Base-by-base conservation (phyloP, 2,797 vertebrate species). In the Anniella stebbinsi region DNA sequence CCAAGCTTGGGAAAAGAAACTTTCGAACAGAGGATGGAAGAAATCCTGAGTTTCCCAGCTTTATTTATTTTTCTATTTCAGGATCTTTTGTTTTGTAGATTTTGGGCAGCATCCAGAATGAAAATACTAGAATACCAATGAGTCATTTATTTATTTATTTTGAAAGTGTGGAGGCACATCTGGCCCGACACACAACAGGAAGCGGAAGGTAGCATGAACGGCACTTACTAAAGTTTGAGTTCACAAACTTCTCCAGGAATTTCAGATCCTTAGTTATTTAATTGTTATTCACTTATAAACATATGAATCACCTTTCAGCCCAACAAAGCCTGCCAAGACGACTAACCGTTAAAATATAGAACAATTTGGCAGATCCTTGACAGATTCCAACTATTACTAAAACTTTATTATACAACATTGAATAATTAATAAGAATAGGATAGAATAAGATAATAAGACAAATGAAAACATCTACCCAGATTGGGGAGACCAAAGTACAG, bases 41-140 rank as follows among this genome's bases (percentile, higher is more conserved):
- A 77, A 85, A 88, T 86, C 60, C 28, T 80, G 69, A n/a, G 2
- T 69, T 90, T 51, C 84, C 73, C 54, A 86, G 63, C 36, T 86
- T 90, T 90, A 90, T 87, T 82, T 80, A n/a, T 80, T 91, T 69
- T 88, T 88, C 87, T 78, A 83, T 91, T 90, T 80, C 73, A 73
- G 73, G 45, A 63, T 63, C 73, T 70, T 90, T 82, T 54, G 72
- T 86, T 87, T 70, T 88, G 87, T 70, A 73, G 84, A 54, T 72
- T 85, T 88, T 85, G 82, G 82, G 63, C 67, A 88, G 69, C 13
- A 66, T 80, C 80, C 87, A 88, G 41, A 91, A 81, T 76, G 76
- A 45, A 76, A 88, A 81, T 81, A 73, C 45, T 73, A 81, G 25
- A 87, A 73, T 78, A 84, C 78, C 33, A 72, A 70, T 66, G 54